A percentile compares a stretch with the other conserved stretches of the same genome.
phyloP scores from a whole-genome alignment of 2,797 vertebrate genomes.

The Diceros bicornis region DNA sequence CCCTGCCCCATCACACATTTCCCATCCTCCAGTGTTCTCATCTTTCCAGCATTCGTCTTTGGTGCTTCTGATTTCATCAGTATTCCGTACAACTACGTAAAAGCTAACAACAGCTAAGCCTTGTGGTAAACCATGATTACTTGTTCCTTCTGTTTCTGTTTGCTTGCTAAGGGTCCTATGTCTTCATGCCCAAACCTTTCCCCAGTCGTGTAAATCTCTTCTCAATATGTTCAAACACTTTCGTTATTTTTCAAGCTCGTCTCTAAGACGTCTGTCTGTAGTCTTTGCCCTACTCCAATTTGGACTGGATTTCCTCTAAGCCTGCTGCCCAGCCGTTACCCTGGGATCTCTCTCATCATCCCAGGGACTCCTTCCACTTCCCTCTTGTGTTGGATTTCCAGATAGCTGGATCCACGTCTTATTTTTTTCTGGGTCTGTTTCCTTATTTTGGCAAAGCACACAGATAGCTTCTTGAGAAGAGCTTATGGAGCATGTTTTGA shows the following conservation, averaged over 20 bases:
- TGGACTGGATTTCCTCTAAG: background rate
- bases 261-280: background rate
- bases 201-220: background rate
- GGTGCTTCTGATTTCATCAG: background rate
- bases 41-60: background rate
- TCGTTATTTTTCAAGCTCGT: background rate
- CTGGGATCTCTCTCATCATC: background rate
- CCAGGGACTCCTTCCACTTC: background rate
- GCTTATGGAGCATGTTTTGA: background rate
- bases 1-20: background rate
- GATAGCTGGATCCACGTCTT: background rate
- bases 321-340: background rate
- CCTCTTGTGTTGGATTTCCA: background rate
- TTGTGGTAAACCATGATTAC: background rate
- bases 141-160: background rate
- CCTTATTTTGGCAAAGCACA: slow-evolving; percentile 51
- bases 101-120: background rate
- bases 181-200: background rate
- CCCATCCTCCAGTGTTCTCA: background rate
- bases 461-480: slow-evolving; percentile 43
- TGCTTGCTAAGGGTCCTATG: background rate
- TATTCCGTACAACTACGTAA: background rate
- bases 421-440: background rate
- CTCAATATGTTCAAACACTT: background rate
- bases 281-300: background rate